A percentile compares a stretch with the other conserved stretches of the same genome.
Conservation (phyloP, 1,140 invertebrate genomes). For the Ooceraea biroi region DNA sequence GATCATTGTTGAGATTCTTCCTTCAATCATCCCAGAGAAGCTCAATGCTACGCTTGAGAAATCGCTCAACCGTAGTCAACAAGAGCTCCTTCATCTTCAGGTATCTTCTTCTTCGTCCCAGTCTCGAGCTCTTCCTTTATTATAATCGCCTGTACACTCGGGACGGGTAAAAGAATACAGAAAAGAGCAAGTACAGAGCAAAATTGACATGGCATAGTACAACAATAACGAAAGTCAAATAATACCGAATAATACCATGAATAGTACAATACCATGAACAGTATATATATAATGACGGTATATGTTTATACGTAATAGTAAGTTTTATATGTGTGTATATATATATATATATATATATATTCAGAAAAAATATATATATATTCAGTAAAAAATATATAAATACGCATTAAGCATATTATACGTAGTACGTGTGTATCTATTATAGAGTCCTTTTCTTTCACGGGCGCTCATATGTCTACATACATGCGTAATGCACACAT, state of each 20-base stretch:
- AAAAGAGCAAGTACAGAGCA: conserved; percentile 68
- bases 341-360: conserved; percentile 59
- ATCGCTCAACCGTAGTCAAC: conserved; percentile 81
- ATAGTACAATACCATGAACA: conserved; percentile 79
- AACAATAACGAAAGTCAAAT: conserved; percentile 78
- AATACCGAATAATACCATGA: conserved; percentile 76
- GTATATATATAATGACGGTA: conserved; percentile 54
- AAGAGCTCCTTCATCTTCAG: conserved; percentile 4
- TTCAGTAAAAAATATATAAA: conserved; percentile 74
- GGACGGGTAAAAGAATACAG: conserved; percentile 70
- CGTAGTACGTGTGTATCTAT: conserved; percentile 59
- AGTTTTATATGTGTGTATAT: conserved; percentile 67
- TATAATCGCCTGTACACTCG: conserved; percentile 81
- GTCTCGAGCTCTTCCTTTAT: conserved; percentile 63
- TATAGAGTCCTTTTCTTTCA: conserved; percentile 53
- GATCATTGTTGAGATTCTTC: not conserved
- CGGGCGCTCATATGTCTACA: conserved; percentile 50
- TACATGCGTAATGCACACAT: not conserved
- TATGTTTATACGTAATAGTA: too few species aligned
- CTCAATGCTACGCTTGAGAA: conserved; percentile 77
- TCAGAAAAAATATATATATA: conserved; percentile 56
- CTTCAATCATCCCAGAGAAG: conserved; percentile 13
- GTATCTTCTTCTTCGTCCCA: conserved; percentile 49
- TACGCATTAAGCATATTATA: conserved; percentile 73
- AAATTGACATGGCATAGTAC: conserved; percentile 76